A percentile compares a stretch with the other conserved stretches of the same genome.
Evolutionary conservation across 64 coral and sea anemone genomes (phyloP).

Genomic region (Actinia tenebrosa): DNA sequence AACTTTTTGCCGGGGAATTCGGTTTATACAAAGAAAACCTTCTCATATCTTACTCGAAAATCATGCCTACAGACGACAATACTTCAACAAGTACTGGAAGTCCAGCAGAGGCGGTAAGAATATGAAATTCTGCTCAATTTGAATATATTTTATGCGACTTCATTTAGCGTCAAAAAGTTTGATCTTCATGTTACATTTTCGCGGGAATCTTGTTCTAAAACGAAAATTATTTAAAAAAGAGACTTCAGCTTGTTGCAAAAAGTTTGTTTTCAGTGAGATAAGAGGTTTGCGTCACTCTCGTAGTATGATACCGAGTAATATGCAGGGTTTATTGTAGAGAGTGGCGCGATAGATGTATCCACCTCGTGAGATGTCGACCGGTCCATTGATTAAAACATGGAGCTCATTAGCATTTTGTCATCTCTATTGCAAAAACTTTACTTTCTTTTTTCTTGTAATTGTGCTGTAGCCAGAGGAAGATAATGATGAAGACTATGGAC

Average conservation of each 20-base stretch:
- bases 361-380: not conserved
- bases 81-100: constrained; percentile 77
- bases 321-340: not conserved
- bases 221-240: not conserved
- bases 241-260: not conserved
- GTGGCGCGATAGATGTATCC: not conserved
- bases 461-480: constrained; percentile 69
- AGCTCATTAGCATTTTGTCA: not conserved
- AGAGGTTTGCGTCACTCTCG: not conserved
- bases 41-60: constrained; percentile 7
- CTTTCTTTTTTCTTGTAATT: not conserved
- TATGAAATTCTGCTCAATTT: not conserved
- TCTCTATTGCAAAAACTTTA: not conserved
- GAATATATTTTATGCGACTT: not conserved
- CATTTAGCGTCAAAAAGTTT: not conserved
- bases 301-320: not conserved
- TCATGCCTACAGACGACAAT: constrained; percentile 66
- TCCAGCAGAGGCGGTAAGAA: constrained; percentile 65
- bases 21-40: constrained; percentile 18
- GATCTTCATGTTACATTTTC: constrained; percentile 1
- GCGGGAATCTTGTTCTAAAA: constrained; percentile 5
- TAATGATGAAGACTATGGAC: not conserved
- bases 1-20: not conserved
- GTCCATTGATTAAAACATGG: not conserved
- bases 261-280: not conserved